Base-by-base conservation (phyloP, 2,797 vertebrate species). In the Sebastolobus alascanus region DNA sequence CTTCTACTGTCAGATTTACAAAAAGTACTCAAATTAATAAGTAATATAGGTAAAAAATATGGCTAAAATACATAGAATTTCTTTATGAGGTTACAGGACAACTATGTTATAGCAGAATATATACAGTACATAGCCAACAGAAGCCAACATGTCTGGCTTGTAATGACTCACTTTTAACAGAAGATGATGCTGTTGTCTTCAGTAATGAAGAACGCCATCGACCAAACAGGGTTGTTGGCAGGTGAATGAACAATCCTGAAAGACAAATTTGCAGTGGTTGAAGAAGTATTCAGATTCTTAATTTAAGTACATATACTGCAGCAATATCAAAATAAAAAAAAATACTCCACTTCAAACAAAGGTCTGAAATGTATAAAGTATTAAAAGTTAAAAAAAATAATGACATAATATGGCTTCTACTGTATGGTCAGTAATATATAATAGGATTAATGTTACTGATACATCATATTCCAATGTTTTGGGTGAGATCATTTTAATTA, bases 111-210 rank as follows among this genome's bases (percentile, higher is more conserved):
- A 5, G n/a, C 40, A 46, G 7, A 35, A 40, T 60, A 9, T 18
- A 0, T 5, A 2, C 35, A 22, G 13, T 8, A 8, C 50, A 52
- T n/a, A 52, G 4, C 20, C 18, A 27, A 5, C 6, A 50, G 29
- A 27, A 4, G 4, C 16, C 14, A 5, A 12, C 1, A 55, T 46
- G n/a, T 52, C 2, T 4, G 43, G 11, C 43, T 37, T 87, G 84
- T 73, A 73, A 68, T 73, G 29, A 54, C 29, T 59, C 4, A 2
- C 6, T 76, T 33, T 20, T 2, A 4, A 50, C 87, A 85, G 68
- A 52, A 73, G 84, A 60, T 70, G 77, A 4, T 61, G 77, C 71
- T 89, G 74, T 74, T 71, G 71, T 69, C 60, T 64, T 82, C 2
- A 37, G 4, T 13, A 38, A 25, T 35, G 9, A 56, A 31, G 9